Evolutionary conservation across 1,140 invertebrate genomes (phyloP).

Genomic region (Acyrthosiphon pisum): DNA sequence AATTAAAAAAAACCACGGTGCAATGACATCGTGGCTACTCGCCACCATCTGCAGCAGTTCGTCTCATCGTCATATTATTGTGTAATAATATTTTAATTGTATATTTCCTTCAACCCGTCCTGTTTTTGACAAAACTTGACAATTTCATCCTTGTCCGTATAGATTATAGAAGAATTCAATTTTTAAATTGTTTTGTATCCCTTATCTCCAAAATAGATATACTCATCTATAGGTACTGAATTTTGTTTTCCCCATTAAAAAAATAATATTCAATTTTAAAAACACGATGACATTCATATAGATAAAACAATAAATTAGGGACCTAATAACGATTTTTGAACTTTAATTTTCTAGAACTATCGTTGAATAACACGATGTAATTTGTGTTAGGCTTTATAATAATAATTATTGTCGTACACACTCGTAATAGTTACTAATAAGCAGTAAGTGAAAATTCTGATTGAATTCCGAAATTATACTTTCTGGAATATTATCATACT

Average conservation of each 20-base stretch:
- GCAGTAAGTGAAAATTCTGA: no score
- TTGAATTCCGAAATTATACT: no score
- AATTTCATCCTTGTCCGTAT: background rate
- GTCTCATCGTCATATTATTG: background rate
- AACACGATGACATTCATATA: background rate
- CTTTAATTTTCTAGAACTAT: background rate
- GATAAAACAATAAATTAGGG: background rate
- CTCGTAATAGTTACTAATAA: no score
- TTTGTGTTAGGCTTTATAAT: background rate
- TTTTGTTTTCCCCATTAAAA: no score
- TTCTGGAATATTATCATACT: no score
- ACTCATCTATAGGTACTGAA: no score
- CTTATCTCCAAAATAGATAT: background rate
- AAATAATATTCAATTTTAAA: background rate
- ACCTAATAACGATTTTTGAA: background rate
- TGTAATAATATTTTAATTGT: no score
- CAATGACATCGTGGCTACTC: constrained; percentile 5
- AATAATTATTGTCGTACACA: no score
- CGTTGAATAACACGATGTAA: background rate
- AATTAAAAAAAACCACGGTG: constrained; percentile 24
- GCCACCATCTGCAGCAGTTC: background rate
- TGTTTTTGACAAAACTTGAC: background rate
- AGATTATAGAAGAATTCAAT: background rate
- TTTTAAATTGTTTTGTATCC: background rate
- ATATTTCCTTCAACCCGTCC: background rate